Conservation (phyloP, 2,888 invertebrate species). For the Epiblema foenella region DNA sequence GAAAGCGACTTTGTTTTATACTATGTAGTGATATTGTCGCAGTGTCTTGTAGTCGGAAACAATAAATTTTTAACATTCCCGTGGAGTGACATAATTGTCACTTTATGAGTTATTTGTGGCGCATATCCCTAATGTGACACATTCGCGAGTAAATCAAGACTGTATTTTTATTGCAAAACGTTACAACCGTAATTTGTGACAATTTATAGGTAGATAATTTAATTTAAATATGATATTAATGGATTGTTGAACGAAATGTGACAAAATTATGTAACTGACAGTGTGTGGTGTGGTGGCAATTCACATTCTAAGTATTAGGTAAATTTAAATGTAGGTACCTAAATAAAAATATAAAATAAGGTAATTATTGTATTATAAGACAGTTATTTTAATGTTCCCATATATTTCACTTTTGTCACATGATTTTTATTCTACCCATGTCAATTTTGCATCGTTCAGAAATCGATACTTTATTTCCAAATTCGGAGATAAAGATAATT, state of each 20-base stretch:
- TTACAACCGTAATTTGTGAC: conserved; percentile 45
- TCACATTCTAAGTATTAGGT: too few relatives aligned
- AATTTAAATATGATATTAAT: conserved; percentile 45
- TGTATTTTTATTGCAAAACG: conserved; percentile 44
- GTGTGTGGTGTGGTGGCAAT: not conserved
- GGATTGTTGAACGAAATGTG: conserved; percentile 33
- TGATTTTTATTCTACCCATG: too few relatives aligned
- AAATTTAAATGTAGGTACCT: too few relatives aligned
- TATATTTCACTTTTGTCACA: too few relatives aligned
- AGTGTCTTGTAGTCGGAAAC: conserved; percentile 68
- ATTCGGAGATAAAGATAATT: too few relatives aligned
- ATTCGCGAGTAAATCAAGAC: conserved; percentile 58
- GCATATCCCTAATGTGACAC: conserved; percentile 63
- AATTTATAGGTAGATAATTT: conserved; percentile 46
- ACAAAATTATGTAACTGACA: not conserved
- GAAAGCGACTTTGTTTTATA: too few relatives aligned
- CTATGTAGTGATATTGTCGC: conserved; percentile 45
- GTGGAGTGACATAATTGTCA: conserved; percentile 72
- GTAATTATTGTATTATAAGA: too few relatives aligned
- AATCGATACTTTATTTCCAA: too few relatives aligned
- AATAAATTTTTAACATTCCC: conserved; percentile 70
- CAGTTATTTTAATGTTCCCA: too few relatives aligned
- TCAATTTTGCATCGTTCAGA: too few relatives aligned
- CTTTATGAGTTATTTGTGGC: conserved; percentile 70
- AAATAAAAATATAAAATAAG: too few relatives aligned